Evolutionary conservation across 2,113 vertebrate genomes (phyloP), one percentile per base, ranked within the genome.

Genomic region (Oryzias celebensis): DNA sequence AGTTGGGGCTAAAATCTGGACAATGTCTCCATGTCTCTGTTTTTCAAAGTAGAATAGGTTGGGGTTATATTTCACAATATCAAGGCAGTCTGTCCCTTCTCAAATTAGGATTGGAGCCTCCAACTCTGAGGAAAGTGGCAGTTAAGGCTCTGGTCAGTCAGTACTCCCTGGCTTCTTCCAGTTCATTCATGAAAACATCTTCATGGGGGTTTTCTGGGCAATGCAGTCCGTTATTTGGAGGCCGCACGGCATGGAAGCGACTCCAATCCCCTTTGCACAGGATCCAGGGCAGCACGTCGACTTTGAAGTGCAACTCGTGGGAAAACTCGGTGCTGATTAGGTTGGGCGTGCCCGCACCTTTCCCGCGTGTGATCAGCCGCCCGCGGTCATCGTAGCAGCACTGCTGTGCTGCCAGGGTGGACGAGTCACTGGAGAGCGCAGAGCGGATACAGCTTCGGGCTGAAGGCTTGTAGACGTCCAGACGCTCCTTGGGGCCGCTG

Each of bases 261-360:
- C 95, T 98, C 96, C 97, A 98, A 91, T 96, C 94, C 0, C 95
- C 96, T 73, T 96, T 96, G 85, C 96, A 98, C 49, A 96, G 90
- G 84, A 97, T 94, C 95, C 95, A 97, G 2, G 95, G 97, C 81
- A 96, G 80, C 70, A 89, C 94, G 72, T 98, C 95, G 64, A 97
- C 93, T 66, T 95, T 96, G 89, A 95, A 97, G 89, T 97, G 96
- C 71, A 98, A 92, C 88, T 96, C 94, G 0, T 94, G 95, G 0
- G 95, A 98, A 86, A 98, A 94, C 82, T 96, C 93, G 0, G 92
- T 93, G 89, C 95, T 97, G 83, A 98, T 93, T 20, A 98, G 91
- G 88, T 95, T 93, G 0, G 95, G 95, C 0, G 91, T 91, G 0
- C 95, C 95, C 0, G 96, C 96, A 0, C 95, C 94, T 82, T 95